A percentile compares a stretch with the other conserved stretches of the same genome.
Evolutionary conservation across 92 coral and sea anemone species (phyloP).

Genomic region (Porites lobata): DNA sequence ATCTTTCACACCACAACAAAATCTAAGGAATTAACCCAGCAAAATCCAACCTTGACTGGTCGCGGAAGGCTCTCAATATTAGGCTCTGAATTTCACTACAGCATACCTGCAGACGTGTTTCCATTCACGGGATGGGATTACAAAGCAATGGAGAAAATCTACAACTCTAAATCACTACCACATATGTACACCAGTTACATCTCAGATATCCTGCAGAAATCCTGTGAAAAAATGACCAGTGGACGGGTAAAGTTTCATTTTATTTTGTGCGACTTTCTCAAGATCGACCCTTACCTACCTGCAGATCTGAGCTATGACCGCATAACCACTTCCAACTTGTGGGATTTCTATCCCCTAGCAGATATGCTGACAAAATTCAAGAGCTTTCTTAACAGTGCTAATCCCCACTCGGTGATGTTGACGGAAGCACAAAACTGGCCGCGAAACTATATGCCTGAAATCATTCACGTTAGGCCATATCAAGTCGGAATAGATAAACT

Average conservation of each 20-base stretch:
- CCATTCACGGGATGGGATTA: constrained; percentile 90
- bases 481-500: constrained; percentile 11
- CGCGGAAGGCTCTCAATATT: background rate
- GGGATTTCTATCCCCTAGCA: constrained; percentile 63
- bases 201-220: constrained; percentile 40
- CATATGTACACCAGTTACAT: constrained; percentile 70
- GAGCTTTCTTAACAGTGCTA: constrained; percentile 41
- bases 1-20: constrained; percentile 35
- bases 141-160: constrained; percentile 50
- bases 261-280: constrained; percentile 61
- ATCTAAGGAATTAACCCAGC: constrained; percentile 12
- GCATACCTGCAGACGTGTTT: constrained; percentile 27
- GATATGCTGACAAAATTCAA: constrained; percentile 46
- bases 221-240: constrained; percentile 32
- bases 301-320: constrained; percentile 61
- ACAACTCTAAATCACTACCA: constrained; percentile 35
- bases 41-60: constrained; percentile 80
- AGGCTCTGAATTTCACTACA: constrained; percentile 35
- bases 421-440: constrained; percentile 74
- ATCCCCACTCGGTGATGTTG: constrained; percentile 66
- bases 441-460: constrained; percentile 11
- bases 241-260: constrained; percentile 50
- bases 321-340: constrained; percentile 73
- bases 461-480: background rate
- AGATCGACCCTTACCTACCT: constrained; percentile 52